Evolutionary conservation across 2,888 invertebrate genomes (phyloP), one percentile per base, ranked within the genome.

Genomic region (Thecophora atra): DNA sequence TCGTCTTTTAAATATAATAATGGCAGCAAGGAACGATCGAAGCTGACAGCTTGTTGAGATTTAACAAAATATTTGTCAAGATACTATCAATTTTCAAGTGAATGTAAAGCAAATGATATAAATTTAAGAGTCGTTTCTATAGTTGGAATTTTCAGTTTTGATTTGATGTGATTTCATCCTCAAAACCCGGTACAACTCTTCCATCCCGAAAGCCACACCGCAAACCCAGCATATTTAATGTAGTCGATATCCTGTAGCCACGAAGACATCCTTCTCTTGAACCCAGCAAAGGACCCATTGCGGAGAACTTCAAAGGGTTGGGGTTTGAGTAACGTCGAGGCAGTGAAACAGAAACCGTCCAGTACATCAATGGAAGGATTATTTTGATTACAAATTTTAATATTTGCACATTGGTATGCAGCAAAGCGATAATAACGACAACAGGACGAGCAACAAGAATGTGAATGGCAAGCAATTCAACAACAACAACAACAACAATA

Each of bases 211-310:
- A 78, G 79, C 77, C 78, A 76, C 80, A 79, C 81, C 81, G 70
- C 79, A 81, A 78, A 77, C 76, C 78, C 78, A 79, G 79, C 79
- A 79, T 78, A 79, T 81, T 80, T 79, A 81, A 80, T 81, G 78
- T 79, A 76, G 76, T 71, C 74, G 75, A 77, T 77, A 77, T 77
- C 75, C 75, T 74, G 74, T 74, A 76, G 73, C 75, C 77, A 73
- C 74, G 76, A 64, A n/a, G 71, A 60, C 63, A 72, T 71, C 74
- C 75, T 69, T 69, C 47, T 69, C 47, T 60, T 69, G 69, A 3
- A 56, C 8, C 19, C 21, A 56, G 21, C 60, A 28, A n/a, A 60
- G 17, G 26, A 67, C n/a, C n/a, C n/a, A n/a, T n/a, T n/a, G 19
- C 64, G 5, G 19, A 51, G 56, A 56, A 24, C 21, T n/a, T 21